These are phyloP conservation scores for Anser brachyrhynchus DNA, from an alignment of 2,113 vertebrate species.

Conservation along the genomic window DNA sequence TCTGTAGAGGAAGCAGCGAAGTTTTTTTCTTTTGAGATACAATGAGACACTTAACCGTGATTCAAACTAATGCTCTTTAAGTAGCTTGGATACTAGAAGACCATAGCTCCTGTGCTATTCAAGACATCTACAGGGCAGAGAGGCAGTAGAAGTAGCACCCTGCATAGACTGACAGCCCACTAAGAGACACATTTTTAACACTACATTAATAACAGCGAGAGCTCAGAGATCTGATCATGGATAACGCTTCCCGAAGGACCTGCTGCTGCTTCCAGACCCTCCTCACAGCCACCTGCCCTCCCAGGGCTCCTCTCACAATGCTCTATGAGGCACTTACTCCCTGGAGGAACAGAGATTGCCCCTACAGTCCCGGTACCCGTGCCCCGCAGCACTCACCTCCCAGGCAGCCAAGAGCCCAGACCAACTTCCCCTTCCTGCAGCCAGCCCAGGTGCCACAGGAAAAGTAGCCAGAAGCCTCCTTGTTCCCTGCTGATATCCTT, in stretches of 20 bases:
- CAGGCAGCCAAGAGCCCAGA: neutral
- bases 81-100: neutral
- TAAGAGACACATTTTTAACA: neutral
- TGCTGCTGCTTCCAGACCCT: neutral
- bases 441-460: accelerated
- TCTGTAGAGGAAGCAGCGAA: neutral
- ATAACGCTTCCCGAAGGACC: neutral
- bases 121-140: neutral
- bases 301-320: neutral
- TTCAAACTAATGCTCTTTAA: neutral
- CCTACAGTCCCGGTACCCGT: accelerated
- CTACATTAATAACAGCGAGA: neutral
- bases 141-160: neutral
- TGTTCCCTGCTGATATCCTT: neutral
- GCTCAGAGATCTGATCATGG: neutral
- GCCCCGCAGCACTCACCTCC: neutral
- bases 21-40: neutral
- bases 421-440: neutral
- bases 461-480: neutral
- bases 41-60: neutral
- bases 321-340: too few relatives aligned
- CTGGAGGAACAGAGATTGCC: neutral
- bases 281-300: neutral
- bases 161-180: neutral
- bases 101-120: neutral